Conservation (phyloP, 2,888 invertebrate genomes). For the Flabesymbios commensalis region DNA sequence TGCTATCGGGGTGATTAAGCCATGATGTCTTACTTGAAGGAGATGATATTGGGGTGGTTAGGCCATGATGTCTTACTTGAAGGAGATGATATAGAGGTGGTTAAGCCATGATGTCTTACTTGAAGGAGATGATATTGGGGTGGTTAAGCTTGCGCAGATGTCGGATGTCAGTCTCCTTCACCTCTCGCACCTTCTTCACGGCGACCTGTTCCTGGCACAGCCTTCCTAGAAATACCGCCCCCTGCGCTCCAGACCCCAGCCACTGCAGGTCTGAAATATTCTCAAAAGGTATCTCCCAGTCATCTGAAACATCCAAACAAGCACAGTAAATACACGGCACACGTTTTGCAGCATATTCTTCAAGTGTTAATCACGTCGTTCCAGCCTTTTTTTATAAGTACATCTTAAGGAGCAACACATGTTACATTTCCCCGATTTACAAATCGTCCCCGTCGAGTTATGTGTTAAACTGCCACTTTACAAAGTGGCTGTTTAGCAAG, state of each 20-base stretch:
- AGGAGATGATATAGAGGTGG: conserved; percentile 92
- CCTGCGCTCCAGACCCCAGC: conserved; percentile 94
- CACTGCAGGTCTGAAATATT: conserved; percentile 84
- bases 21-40: conserved; percentile 74
- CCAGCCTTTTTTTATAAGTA: too few species aligned
- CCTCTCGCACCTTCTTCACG: conserved; percentile 92
- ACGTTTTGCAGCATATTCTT: too few species aligned
- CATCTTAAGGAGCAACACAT: too few species aligned
- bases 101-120: conserved; percentile 75
- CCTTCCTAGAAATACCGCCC: conserved; percentile 88
- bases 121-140: conserved; percentile 90
- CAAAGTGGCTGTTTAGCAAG: too few species aligned
- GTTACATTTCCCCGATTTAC: too few species aligned
- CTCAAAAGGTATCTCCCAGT: conserved; percentile 94
- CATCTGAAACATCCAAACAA: too few species aligned
- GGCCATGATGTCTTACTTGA: conserved; percentile 74
- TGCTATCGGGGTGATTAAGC: conserved; percentile 93
- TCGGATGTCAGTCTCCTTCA: conserved; percentile 89
- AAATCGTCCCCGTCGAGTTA: too few species aligned
- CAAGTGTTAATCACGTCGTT: too few species aligned
- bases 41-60: conserved; percentile 92
- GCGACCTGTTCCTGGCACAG: conserved; percentile 81
- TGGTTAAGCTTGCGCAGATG: conserved; percentile 90
- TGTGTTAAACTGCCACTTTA: too few species aligned
- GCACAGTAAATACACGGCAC: too few species aligned